These are phyloP conservation scores for Anisognathus igniventris DNA, from an alignment of 2,797 vertebrate species.

Conservation along the genomic window DNA sequence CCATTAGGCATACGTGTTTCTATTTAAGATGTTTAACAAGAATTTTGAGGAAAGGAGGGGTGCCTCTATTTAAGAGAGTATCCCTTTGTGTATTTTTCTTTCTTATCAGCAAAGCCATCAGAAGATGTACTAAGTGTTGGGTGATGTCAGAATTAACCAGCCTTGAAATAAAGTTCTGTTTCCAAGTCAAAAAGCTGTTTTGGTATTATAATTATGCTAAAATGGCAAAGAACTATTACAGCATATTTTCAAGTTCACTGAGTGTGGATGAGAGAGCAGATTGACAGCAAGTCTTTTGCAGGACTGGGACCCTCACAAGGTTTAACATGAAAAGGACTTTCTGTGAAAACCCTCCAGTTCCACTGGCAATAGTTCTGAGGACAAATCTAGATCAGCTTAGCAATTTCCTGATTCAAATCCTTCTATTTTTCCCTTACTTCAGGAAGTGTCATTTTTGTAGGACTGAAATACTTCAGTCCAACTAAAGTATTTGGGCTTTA, in stretches of 20 bases:
- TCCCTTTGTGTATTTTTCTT: background rate
- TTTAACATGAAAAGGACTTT: background rate
- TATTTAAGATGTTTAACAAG: background rate
- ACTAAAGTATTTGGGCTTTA: background rate
- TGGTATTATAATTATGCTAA: background rate
- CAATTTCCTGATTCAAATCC: background rate
- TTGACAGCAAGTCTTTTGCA: background rate
- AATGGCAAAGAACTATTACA: background rate
- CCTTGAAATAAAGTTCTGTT: background rate
- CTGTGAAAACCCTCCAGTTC: background rate
- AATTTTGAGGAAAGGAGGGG: background rate
- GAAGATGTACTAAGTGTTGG: background rate
- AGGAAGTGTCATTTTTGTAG: background rate
- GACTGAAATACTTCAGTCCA: background rate
- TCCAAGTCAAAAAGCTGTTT: background rate
- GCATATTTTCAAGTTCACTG: background rate
- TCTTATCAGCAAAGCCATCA: background rate
- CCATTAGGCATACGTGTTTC: accelerated
- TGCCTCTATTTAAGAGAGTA: background rate
- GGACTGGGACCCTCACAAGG: too few species aligned
- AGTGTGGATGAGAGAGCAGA: background rate
- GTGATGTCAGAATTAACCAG: background rate
- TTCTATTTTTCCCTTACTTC: background rate
- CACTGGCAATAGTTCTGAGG: background rate
- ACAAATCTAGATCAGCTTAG: background rate